These are phyloP conservation scores for Papilio xuthus DNA, from an alignment of 1,140 invertebrate genomes.

Conservation along the genomic window DNA sequence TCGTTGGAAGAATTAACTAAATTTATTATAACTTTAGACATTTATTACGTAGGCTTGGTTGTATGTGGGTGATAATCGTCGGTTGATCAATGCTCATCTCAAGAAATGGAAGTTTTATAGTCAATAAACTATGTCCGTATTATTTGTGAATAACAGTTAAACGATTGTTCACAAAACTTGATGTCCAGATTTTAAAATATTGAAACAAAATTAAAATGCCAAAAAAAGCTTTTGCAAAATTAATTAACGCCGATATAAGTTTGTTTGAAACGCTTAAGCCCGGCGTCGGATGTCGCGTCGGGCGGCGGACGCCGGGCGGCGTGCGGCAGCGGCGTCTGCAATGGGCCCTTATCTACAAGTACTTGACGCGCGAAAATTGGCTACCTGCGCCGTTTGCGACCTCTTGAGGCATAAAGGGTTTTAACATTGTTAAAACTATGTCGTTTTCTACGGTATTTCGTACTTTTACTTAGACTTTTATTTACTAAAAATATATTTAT, in stretches of 20 bases:
- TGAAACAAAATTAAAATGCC: neutral
- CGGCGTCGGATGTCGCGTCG: constrained; percentile 43
- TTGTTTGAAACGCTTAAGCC: constrained; percentile 13
- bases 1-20: neutral
- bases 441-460: constrained; percentile 45
- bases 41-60: constrained; percentile 9
- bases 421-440: constrained; percentile 53
- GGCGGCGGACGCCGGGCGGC: constrained; percentile 48
- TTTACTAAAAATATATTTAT: neutral
- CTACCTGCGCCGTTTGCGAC: constrained; percentile 48
- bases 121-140: neutral
- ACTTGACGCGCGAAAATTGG: constrained; percentile 58
- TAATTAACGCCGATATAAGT: constrained; percentile 1
- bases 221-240: constrained; percentile 5
- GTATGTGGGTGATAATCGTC: constrained; percentile 6
- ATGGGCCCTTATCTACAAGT: constrained; percentile 53
- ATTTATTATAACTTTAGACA: constrained; percentile 20
- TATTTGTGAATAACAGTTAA: neutral
- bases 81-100: neutral
- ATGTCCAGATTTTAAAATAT: neutral
- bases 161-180: constrained; percentile 1
- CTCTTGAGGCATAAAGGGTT: constrained; percentile 61
- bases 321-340: constrained; percentile 43
- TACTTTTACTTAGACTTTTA: constrained; percentile 28
- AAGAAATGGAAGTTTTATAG: constrained; percentile 7